Base-by-base conservation (phyloP, 2,888 invertebrate species). In the Malacosoma neustria region DNA sequence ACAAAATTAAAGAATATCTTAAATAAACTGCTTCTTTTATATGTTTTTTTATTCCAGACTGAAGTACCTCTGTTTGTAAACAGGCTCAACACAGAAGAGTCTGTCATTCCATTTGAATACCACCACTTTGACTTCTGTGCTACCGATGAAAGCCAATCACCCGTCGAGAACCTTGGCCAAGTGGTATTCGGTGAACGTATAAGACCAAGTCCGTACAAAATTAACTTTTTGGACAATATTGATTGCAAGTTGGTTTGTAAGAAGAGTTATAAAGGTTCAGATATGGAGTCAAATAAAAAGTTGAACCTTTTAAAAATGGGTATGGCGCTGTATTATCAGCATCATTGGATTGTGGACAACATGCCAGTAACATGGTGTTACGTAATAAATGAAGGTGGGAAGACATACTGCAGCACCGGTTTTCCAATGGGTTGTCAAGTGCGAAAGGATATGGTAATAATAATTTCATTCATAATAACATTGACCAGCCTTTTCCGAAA, bases 341-440 rank as follows among this genome's bases (percentile, higher is more conserved):
- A 99, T 77, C 99, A 99, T 74, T 99, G 99, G 99, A 96, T 96
- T 57, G 89, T 96, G 45, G 99, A 99, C 79, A 99, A 99, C 71
- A 98, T 99, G 98, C 99, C 99, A 0, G 95, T 99, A 1, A 98
- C 99, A 0, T 98, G 96, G 94, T 99, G 99, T 73, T 97, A 96
- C 72, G 64, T 91, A 38, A 91, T 93, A 43, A 91, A 91, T 53
- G 91, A 91, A 48, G 80, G 76, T 32, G 87, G 87, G 11, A 89
- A 90, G 50, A 91, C 90, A 43, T 96, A 93, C 67, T 99, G 99
- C 71, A 94, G 94, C 45, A 96, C 95, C 31, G 98, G 99, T 6
- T 99, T 99, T 72, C 98, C 98, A 0, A 97, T 99, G 94, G 99
- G 99, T 4, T 99, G 99, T 68, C 93, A 92, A 69, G 91, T 93